Percentiles rank a stretch among this genome's conserved stretches.
Evolutionary conservation across 2,888 invertebrate genomes (phyloP).

Genomic region (Rhingia campestris): DNA sequence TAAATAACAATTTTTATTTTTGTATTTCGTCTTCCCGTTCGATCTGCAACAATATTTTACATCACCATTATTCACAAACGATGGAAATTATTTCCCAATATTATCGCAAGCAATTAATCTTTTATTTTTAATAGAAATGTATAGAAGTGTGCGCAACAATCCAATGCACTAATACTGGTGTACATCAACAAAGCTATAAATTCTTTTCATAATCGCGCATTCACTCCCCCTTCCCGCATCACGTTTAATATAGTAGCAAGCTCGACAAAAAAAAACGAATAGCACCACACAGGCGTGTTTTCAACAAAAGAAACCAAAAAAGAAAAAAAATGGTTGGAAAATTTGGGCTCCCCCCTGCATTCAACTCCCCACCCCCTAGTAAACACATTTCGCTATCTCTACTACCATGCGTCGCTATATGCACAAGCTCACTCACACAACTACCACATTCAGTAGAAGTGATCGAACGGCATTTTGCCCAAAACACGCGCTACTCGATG

Average conservation of each 20-base stretch:
- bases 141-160: background rate
- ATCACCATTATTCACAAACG: slow-evolving; percentile 22
- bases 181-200: slow-evolving; percentile 13
- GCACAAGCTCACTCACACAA: slow-evolving; percentile 27
- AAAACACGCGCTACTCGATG: slow-evolving; percentile 32
- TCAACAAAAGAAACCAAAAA: slow-evolving; percentile 19
- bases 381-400: slow-evolving; percentile 67
- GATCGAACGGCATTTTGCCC: slow-evolving; percentile 48
- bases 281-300: slow-evolving; percentile 47
- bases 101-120: slow-evolving; percentile 64
- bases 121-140: slow-evolving; percentile 23
- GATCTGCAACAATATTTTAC: slow-evolving; percentile 13
- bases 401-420: slow-evolving; percentile 39
- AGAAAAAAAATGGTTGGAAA: slow-evolving; percentile 48
- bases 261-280: slow-evolving; percentile 34
- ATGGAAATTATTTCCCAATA: slow-evolving; percentile 59
- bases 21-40: slow-evolving; percentile 1
- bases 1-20: slow-evolving; percentile 35
- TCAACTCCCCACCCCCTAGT: slow-evolving; percentile 15
- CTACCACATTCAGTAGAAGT: slow-evolving; percentile 7
- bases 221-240: background rate
- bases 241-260: slow-evolving; percentile 36
- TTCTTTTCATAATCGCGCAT: slow-evolving; percentile 51
- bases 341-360: slow-evolving; percentile 36
- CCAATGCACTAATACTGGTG: slow-evolving; percentile 35